A percentile compares a stretch with the other conserved stretches of the same genome.
Evolutionary conservation across 2,888 invertebrate species (phyloP).

Genomic region (Cryptus viduatorius): DNA sequence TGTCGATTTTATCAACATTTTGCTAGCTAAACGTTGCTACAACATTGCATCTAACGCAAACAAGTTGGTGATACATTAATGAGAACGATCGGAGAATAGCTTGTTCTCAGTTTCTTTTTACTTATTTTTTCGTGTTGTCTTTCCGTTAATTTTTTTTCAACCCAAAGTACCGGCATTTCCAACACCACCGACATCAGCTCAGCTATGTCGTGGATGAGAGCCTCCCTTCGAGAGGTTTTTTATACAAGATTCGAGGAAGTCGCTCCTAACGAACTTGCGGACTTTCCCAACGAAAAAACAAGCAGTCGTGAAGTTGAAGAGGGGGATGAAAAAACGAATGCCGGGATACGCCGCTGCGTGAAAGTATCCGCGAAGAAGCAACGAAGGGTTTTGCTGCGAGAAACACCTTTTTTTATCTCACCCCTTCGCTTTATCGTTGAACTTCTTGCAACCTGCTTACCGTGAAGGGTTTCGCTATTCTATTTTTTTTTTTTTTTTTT

Average conservation of each 20-base stretch:
- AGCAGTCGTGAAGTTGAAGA: conserved; percentile 24
- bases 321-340: conserved; percentile 4
- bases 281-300: conserved; percentile 42
- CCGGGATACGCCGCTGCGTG: not conserved
- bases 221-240: conserved; percentile 24
- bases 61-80: conserved; percentile 30
- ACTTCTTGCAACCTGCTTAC: conserved; percentile 44
- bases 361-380: conserved; percentile 29
- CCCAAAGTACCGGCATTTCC: not conserved
- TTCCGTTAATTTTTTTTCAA: not conserved
- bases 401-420: conserved; percentile 40
- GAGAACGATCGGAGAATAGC: conserved; percentile 1
- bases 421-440: conserved; percentile 4
- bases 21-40: not conserved
- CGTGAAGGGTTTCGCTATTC: conserved; percentile 18
- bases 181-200: conserved; percentile 15
- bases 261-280: conserved; percentile 56
- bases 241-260: conserved; percentile 45
- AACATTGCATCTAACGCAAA: not conserved
- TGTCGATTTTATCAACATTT: too few relatives aligned
- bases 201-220: conserved; percentile 25
- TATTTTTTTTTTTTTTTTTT: conserved; percentile 51
- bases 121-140: not conserved
- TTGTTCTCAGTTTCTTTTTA: conserved; percentile 46
- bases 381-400: conserved; percentile 26